These are phyloP conservation scores for Echinometra lucunter DNA, from an alignment of 53 echinoderm and acorn worm species.

Conservation along the genomic window DNA sequence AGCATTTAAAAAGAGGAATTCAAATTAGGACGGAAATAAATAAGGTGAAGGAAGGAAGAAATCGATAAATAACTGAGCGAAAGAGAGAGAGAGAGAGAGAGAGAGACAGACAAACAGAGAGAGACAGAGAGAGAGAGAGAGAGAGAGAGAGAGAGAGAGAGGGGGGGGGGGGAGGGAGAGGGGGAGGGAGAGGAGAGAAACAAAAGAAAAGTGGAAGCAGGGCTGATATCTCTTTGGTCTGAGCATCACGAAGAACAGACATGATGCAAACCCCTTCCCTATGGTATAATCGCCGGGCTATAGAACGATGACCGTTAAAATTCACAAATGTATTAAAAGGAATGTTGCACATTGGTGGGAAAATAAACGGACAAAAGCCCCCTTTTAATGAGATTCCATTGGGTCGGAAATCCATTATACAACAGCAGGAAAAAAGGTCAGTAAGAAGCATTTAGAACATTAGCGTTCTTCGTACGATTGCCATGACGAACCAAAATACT, in stretches of 20 bases:
- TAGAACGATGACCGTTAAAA: conserved; percentile 14
- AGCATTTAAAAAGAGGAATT: no score
- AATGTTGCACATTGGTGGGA: conserved; percentile 29
- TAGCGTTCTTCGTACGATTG: no score
- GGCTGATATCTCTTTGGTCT: not conserved
- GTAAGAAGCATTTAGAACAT: no score
- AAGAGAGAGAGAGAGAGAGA: not conserved
- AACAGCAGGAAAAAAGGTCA: not conserved
- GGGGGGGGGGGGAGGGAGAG: not conserved
- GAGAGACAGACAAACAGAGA: no score
- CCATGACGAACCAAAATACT: no score
- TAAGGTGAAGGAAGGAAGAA: no score
- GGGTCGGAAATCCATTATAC: not conserved
- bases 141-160: not conserved
- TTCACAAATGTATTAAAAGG: conserved; percentile 12
- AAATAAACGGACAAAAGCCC: not conserved
- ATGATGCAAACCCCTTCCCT: not conserved
- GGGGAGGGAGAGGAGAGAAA: not conserved
- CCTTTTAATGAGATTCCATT: not conserved
- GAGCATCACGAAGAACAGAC: not conserved
- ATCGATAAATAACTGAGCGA: not conserved
- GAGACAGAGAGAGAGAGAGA: not conserved
- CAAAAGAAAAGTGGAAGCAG: not conserved
- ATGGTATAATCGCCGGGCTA: not conserved
- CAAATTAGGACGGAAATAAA: no score